phyloP scores from a whole-genome alignment of 2,797 vertebrate species.

The Myotis myotis region DNA sequence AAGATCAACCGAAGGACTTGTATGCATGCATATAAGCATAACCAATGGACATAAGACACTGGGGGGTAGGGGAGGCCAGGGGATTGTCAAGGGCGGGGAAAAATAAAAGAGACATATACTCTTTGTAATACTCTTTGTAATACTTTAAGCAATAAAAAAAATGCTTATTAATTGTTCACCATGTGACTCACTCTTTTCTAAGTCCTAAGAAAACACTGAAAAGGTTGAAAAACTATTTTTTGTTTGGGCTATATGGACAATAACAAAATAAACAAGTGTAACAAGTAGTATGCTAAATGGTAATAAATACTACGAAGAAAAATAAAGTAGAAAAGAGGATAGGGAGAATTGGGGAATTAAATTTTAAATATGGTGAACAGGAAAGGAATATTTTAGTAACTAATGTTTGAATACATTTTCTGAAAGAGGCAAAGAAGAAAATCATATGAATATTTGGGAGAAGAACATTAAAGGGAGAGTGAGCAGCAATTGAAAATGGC shows the following conservation, averaged over 20 bases:
- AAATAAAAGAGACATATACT: no score
- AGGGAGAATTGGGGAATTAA: neutral
- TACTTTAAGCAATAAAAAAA: neutral
- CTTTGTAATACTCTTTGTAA: no score
- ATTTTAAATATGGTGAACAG: neutral
- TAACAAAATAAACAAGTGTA: neutral
- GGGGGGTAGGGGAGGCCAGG: no score
- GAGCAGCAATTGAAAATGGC: neutral
- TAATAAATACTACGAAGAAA: neutral
- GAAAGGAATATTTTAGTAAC: no score
- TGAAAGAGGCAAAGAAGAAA: neutral
- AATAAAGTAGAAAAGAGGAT: neutral
- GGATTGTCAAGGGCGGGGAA: no score
- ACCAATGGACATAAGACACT: no score
- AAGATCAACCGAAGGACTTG: no score
- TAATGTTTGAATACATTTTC: neutral
- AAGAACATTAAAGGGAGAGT: neutral
- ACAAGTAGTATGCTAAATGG: neutral
- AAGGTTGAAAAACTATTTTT: neutral
- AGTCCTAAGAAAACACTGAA: neutral
- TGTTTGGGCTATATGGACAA: neutral
- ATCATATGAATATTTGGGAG: neutral
- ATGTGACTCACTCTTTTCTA: neutral
- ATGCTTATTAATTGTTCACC: neutral
- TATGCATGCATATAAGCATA: no score